Base-by-base conservation (phyloP, 2,888 invertebrate species). In the Amblyjoppa fuscipennis region DNA sequence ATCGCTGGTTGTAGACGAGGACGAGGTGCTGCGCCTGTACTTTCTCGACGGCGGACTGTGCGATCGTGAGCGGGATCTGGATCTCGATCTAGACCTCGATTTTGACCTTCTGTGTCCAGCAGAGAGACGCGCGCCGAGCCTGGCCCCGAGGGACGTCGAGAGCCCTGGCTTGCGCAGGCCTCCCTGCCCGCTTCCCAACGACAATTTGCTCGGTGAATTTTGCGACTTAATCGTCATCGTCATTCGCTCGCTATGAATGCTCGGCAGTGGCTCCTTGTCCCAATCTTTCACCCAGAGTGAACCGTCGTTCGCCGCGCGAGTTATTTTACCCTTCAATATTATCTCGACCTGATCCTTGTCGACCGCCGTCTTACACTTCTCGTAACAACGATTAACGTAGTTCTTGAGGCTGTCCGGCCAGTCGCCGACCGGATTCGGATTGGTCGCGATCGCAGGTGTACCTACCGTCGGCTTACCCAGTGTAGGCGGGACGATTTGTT, bases 291-390 rank as follows among this genome's bases (percentile, higher is more conserved):
- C 96, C 96, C 97, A 97, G 66, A 98, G 96, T 88, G 97, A 97
- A 87, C 98, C 98, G 91, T 97, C 97, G 92, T 97, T 97, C 69
- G 98, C 98, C 20, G 99, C 98, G 81, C 97, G 96, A 76, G 98
- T 98, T 87, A 99, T 97, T 95, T 99, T 98, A 56, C 98, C 98
- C 94, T 99, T 99, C 81, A 99, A 95, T 91, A 98, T 98, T 88
- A 98, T 98, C 94, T 99, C 98, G 84, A 99, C 98, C 94, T 98
- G 97, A 95, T 99, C 98, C 93, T 98, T 98, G 93, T 99, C 99
- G 89, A 98, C 96, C 85, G 96, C 96, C 16, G 98, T 97, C 91
- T 96, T 96, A 92, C 98, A 99, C 94, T 98, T 98, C 69, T 97
- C 97, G 95, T 99, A 99, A 92, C 99, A 98, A 87, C 98, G 96